phyloP scores from a whole-genome alignment of 2,113 vertebrate genomes.

The Eublepharis macularius region DNA sequence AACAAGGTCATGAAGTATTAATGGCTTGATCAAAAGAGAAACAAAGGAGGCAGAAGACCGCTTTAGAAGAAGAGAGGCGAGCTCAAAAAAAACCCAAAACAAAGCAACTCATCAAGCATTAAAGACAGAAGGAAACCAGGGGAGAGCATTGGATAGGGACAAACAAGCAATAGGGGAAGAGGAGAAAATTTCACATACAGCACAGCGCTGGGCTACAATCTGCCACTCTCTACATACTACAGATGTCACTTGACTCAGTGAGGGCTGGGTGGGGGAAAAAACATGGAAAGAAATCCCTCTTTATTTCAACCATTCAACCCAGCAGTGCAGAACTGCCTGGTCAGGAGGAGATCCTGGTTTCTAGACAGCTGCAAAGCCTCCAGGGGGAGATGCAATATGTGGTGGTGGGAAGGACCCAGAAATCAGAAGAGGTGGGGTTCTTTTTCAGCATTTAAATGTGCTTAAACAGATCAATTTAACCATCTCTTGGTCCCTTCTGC shows the following conservation, averaged over 20 bases:
- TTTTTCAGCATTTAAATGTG: too few relatives aligned
- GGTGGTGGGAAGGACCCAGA: neutral
- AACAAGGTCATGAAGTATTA: neutral
- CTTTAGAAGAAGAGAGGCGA: neutral
- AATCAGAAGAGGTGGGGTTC: neutral
- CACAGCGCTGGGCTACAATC: neutral
- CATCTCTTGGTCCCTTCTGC: too few relatives aligned
- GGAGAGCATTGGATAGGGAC: neutral
- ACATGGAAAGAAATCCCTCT: neutral
- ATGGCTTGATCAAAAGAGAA: neutral
- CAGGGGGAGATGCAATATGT: neutral
- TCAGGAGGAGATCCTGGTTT: neutral
- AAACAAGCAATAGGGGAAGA: too few relatives aligned
- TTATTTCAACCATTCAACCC: neutral
- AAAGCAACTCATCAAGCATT: neutral
- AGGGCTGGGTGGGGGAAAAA: too few relatives aligned
- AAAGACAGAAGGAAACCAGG: neutral
- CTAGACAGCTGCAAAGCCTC: neutral
- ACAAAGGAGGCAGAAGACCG: too few relatives aligned
- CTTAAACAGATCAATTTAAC: too few relatives aligned
- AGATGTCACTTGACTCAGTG: neutral
- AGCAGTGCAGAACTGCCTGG: neutral
- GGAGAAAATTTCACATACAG: neutral
- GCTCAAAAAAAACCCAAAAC: neutral
- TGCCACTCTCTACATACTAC: neutral